phyloP scores from a whole-genome alignment of 2,888 invertebrate genomes.

The Caenorhabditis sp. region DNA sequence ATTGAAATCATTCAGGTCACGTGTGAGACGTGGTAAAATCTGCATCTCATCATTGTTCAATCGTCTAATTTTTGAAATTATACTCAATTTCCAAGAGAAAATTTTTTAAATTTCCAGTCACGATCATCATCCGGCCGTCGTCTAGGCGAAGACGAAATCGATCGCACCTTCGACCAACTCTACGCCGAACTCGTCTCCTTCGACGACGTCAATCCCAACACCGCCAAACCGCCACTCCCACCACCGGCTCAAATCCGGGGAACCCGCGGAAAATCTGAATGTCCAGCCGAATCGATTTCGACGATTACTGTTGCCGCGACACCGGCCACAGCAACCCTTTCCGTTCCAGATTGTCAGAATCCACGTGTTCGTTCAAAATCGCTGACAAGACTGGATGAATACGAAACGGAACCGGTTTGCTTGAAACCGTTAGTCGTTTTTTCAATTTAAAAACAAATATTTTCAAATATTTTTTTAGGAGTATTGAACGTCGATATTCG shows the following conservation, averaged over 20 bases:
- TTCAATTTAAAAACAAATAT: not conserved
- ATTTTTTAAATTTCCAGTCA: no score
- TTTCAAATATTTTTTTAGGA: conserved; percentile 17
- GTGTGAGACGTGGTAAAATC: no score
- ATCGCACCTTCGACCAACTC: conserved; percentile 50
- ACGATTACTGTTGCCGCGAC: conserved; percentile 27
- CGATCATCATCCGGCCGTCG: conserved; percentile 38
- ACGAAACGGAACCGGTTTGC: conserved; percentile 32
- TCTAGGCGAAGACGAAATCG: conserved; percentile 47
- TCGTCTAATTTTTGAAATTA: no score
- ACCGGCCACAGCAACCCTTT: conserved; percentile 17
- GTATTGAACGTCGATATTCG: conserved; percentile 45
- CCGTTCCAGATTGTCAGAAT: conserved; percentile 19
- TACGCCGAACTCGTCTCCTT: conserved; percentile 50
- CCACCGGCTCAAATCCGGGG: not conserved
- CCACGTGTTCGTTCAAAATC: conserved; percentile 47
- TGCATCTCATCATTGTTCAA: no score
- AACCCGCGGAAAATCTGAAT: conserved; percentile 20
- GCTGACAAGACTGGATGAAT: conserved; percentile 54
- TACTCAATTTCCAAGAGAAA: no score
- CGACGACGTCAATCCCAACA: conserved; percentile 13
- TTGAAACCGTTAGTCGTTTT: conserved; percentile 29
- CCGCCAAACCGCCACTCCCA: not conserved
- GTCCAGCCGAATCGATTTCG: conserved; percentile 17
- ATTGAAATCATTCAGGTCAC: no score